Base-by-base conservation (phyloP, 2,888 invertebrate genomes). In the Protonemura montana region DNA sequence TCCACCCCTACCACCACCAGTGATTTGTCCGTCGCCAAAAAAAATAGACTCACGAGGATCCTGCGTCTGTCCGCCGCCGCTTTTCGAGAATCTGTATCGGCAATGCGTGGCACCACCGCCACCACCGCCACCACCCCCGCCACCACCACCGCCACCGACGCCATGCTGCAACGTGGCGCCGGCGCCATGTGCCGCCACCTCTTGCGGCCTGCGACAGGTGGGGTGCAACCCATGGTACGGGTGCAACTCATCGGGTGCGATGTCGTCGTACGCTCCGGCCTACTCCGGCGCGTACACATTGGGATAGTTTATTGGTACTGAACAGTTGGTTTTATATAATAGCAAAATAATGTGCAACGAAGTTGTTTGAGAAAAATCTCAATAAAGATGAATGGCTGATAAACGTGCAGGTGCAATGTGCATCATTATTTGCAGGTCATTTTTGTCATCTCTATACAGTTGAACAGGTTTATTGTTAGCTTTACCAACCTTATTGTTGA, bases 81-180 rank as follows among this genome's bases (percentile, higher is more conserved):
- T 77, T 35, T 41, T 85, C 76, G 77, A 76, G 41, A 85, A 30
- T 25, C 77, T 78, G 77, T 29, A 78, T 81, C 78, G 59, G 26
- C 26, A n/a, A 41, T 41, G 7, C 26, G 76, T 78, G 29, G 28
- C n/a, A 28, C 76, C 76, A 5, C 76, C 76, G 26, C 78, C 78
- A 7, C 78, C 21, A 16, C 78, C 78, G 26, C 78, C 78, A 16
- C 78, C 78, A 7, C 78, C 59, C 59, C 41, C 41, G 41, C 41
- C 41, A 13, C 41, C 41, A 13, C 41, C 41, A 5, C 41, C 41
- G 41, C 6, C 6, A 5, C 59, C 59, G 59, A 59, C 59, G 21
- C 59, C 59, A 2, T 59, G 59, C 59, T 59, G 59, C 59, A 59
- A 59, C 13, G 59, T 59, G 21, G 6, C 59, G 59, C 6, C 59